phyloP scores from a whole-genome alignment of 2,797 vertebrate species.

The Pseudotriccus pelzelni region DNA sequence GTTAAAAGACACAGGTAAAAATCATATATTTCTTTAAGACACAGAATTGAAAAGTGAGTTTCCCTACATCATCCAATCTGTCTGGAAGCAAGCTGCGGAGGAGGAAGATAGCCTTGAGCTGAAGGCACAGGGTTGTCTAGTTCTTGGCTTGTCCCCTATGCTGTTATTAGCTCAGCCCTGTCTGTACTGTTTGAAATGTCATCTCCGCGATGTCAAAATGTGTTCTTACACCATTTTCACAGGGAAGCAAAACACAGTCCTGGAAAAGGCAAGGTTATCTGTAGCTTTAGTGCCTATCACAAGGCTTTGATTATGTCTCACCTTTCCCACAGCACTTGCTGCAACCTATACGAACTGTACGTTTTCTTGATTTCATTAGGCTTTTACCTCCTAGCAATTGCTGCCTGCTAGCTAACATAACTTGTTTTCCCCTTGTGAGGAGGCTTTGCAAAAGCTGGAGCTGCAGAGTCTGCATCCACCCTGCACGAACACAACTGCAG shows the following conservation, averaged over 20 bases:
- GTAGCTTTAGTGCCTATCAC: neutral
- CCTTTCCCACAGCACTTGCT: neutral
- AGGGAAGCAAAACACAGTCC: neutral
- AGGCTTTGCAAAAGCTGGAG: neutral
- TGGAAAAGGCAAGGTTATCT: neutral
- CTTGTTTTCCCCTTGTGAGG: neutral
- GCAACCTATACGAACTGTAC: neutral
- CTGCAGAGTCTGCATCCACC: neutral
- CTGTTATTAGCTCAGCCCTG: neutral
- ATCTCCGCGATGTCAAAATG: neutral
- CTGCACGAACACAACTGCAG: neutral
- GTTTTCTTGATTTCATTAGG: neutral
- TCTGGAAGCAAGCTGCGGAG: neutral
- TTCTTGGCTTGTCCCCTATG: neutral
- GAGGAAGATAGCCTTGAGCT: slow-evolving; percentile 12
- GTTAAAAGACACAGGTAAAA: neutral
- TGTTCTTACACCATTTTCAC: neutral
- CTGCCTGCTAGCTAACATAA: neutral
- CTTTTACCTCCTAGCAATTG: neutral
- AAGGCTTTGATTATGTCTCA: neutral
- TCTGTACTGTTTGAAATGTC: neutral
- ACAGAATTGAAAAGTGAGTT: neutral
- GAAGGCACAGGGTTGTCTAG: neutral
- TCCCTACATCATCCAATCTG: neutral
- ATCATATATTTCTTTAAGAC: neutral